These are phyloP conservation scores for Bombus huntii DNA, from an alignment of 1,140 invertebrate genomes.

Conservation along the genomic window DNA sequence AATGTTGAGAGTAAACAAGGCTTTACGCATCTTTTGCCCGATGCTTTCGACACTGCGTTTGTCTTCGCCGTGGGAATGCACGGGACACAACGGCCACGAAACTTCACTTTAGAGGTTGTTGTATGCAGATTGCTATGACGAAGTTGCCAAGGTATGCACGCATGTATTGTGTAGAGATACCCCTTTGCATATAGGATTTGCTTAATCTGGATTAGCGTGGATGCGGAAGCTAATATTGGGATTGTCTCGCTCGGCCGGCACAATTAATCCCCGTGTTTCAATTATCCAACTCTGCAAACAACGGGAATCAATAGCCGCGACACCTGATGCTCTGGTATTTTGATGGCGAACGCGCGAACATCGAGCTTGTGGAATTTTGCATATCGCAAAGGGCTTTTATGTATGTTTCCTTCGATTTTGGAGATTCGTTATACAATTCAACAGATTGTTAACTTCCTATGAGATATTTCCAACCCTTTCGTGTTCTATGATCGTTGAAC, in stretches of 20 bases:
- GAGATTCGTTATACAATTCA: not conserved
- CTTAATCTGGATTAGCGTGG: not conserved
- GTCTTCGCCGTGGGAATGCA: slow-evolving; percentile 26
- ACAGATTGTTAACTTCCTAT: not conserved
- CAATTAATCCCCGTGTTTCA: not conserved
- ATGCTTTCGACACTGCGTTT: not conserved
- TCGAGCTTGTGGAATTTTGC: not conserved
- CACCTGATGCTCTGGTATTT: not conserved
- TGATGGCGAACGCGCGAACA: not conserved
- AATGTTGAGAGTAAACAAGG: slow-evolving; percentile 62
- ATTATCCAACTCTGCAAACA: not conserved
- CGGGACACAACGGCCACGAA: not conserved
- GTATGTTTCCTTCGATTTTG: no score
- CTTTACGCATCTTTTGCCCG: not conserved
- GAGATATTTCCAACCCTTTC: not conserved
- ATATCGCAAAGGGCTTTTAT: not conserved
- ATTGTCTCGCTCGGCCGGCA: not conserved
- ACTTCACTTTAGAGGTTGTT: not conserved
- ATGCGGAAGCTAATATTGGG: not conserved
- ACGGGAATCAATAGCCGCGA: not conserved
- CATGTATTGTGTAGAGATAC: no score
- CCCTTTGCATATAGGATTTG: not conserved
- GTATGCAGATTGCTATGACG: not conserved
- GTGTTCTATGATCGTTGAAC: not conserved
- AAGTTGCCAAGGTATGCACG: not conserved